These are phyloP conservation scores for Pomatostomus ruficeps DNA, from an alignment of 2,113 vertebrate species.

Conservation along the genomic window DNA sequence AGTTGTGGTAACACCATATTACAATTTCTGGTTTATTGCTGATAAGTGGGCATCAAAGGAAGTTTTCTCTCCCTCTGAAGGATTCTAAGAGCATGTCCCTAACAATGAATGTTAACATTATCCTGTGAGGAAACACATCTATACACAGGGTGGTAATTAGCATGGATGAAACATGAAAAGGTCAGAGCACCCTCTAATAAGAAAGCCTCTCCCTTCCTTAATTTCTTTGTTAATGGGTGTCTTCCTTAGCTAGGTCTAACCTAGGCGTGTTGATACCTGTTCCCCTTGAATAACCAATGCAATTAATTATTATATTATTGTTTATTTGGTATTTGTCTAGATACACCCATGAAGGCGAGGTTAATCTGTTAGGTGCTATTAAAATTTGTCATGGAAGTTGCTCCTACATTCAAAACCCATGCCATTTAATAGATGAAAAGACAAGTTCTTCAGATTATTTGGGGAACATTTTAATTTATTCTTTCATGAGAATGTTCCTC, in stretches of 20 bases:
- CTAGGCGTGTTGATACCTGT: neutral
- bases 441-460: neutral
- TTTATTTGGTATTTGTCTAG: slow-evolving; percentile 12
- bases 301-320: slow-evolving; percentile 12
- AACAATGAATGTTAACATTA: neutral
- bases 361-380: neutral
- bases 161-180: neutral
- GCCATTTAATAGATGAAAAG: neutral
- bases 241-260: neutral
- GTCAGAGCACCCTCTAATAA: slow-evolving; percentile 27
- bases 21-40: neutral
- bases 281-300: neutral
- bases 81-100: neutral
- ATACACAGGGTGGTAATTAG: neutral
- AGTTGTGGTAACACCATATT: neutral
- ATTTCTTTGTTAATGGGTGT: slow-evolving; percentile 13
- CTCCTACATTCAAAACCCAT: neutral
- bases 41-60: neutral
- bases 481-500: neutral
- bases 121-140: neutral
- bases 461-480: neutral
- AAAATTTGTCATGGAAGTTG: neutral
- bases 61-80: neutral
- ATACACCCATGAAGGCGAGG: neutral
- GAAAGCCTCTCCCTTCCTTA: slow-evolving; percentile 39